These are phyloP conservation scores for Phragmatobia fuliginosa DNA, from an alignment of 2,888 invertebrate genomes.

Conservation along the genomic window DNA sequence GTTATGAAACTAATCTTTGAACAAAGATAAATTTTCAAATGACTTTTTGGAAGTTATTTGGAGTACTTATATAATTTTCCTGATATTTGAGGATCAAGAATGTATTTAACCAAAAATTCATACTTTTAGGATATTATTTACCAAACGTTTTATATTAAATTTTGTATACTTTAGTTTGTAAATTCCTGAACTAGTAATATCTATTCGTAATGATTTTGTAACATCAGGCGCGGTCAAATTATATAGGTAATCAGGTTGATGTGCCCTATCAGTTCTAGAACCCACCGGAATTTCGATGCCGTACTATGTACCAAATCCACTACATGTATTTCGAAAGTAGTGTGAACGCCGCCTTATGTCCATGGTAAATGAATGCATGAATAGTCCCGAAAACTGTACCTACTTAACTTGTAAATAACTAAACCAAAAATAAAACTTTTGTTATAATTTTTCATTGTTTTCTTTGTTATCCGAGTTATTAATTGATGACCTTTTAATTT, in stretches of 20 bases:
- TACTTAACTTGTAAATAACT: constrained; percentile 23
- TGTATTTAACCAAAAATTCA: not conserved
- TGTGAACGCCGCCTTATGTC: not conserved
- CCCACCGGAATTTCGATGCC: not conserved
- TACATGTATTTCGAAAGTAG: not conserved
- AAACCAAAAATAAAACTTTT: constrained; percentile 53
- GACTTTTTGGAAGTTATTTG: not conserved
- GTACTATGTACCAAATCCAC: not conserved
- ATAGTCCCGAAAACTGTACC: not conserved
- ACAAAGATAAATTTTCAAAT: not conserved
- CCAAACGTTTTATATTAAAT: not conserved
- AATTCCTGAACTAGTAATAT: not conserved
- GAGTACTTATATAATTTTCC: not conserved
- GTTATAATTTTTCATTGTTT: constrained; percentile 48
- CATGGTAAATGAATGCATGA: too few relatives aligned
- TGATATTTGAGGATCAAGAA: not conserved
- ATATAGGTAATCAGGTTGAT: not conserved
- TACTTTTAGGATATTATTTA: too few relatives aligned
- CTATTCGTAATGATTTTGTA: not conserved
- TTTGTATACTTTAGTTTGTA: not conserved
- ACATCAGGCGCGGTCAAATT: not conserved
- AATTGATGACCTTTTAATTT: not conserved
- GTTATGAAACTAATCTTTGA: not conserved
- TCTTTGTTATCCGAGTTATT: constrained; percentile 32
- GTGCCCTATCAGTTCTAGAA: not conserved